phyloP scores from a whole-genome alignment of 2,797 vertebrate species.

The Acrocephalus scirpaceus region DNA sequence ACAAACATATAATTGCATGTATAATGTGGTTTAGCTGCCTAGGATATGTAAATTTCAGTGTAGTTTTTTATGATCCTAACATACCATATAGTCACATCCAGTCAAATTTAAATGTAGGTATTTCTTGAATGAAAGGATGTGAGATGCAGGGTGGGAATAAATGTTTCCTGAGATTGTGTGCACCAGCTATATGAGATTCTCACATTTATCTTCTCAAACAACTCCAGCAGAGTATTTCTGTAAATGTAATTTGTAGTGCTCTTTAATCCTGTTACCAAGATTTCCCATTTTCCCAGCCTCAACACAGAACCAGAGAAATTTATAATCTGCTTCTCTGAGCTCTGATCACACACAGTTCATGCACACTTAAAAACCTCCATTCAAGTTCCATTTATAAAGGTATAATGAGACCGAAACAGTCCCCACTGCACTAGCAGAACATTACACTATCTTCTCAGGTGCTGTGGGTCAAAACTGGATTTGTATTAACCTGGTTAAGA shows the following conservation, averaged over 20 bases:
- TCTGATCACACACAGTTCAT: background rate
- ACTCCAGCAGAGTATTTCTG: background rate
- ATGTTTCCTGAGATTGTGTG: background rate
- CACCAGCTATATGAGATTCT: background rate
- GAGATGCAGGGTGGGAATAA: background rate
- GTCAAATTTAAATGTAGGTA: background rate
- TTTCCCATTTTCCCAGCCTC: background rate
- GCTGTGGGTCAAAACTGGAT: background rate
- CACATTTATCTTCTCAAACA: background rate
- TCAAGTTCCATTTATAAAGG: background rate
- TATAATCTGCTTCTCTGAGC: background rate
- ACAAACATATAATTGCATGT: background rate
- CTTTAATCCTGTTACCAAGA: background rate
- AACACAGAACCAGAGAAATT: background rate
- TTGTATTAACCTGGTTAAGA: background rate
- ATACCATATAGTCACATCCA: background rate
- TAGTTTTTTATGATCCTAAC: background rate
- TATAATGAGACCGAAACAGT: background rate
- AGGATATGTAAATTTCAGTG: background rate
- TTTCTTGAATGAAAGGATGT: background rate
- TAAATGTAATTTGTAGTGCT: background rate
- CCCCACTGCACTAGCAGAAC: background rate
- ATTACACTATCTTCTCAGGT: background rate
- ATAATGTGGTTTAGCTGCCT: background rate
- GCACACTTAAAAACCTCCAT: background rate